A percentile compares a stretch with the other conserved stretches of the same genome.
Conservation (phyloP, 2,797 vertebrate species). For the Pipistrellus pygmaeus region DNA sequence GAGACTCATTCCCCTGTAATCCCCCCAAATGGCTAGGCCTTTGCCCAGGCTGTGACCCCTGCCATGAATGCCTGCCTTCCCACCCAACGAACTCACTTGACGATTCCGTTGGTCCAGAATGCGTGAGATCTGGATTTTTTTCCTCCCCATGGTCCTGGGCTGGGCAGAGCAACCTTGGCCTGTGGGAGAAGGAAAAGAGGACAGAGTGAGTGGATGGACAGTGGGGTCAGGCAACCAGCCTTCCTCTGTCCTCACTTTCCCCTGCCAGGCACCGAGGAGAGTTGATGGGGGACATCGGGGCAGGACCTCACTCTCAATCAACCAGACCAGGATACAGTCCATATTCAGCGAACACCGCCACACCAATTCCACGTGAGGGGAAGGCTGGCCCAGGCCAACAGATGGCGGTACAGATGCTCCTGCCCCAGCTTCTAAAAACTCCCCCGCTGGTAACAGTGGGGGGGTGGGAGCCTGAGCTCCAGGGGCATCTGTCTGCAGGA, state of each 20-base stretch:
- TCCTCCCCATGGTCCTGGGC: slow-evolving; percentile 92
- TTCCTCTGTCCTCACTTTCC: not conserved
- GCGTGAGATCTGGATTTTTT: slow-evolving; percentile 98
- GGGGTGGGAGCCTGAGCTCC: not conserved
- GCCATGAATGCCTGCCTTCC: not conserved
- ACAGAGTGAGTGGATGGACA: not conserved
- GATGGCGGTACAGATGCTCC: not conserved
- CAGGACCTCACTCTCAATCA: not conserved
- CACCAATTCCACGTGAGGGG: not conserved
- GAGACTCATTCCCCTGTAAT: not conserved
- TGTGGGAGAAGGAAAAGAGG: not conserved
- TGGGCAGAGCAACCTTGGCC: not conserved
- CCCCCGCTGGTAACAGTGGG: not conserved
- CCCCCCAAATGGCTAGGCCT: fast-evolving
- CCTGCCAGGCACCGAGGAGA: not conserved
- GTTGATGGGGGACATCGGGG: not conserved
- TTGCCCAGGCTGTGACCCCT: not conserved
- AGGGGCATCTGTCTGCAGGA: not conserved
- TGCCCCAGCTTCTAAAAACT: not conserved
- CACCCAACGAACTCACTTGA: slow-evolving; percentile 88
- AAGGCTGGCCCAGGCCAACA: not conserved
- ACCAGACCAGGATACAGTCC: not conserved
- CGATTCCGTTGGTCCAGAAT: slow-evolving; percentile 96
- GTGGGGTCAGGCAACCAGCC: not conserved
- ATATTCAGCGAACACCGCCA: not conserved